Evolutionary conservation across 2,797 vertebrate species (phyloP).

Genomic region (Carcharodon carcharias): DNA sequence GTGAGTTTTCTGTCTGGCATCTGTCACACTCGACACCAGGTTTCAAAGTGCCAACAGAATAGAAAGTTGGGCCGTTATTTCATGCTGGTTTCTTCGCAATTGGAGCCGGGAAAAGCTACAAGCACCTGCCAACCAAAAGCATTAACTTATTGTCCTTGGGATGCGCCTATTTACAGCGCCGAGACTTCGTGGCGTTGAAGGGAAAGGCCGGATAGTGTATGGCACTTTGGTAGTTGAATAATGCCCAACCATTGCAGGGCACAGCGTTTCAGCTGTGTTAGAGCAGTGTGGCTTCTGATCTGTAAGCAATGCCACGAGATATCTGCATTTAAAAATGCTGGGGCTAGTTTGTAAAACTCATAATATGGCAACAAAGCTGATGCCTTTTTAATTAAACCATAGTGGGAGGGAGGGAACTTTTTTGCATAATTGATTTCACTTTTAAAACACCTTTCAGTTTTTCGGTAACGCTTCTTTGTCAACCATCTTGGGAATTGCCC

Average conservation of each 20-base stretch:
- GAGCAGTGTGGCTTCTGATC: background rate
- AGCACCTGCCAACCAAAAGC: background rate
- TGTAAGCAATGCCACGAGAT: background rate
- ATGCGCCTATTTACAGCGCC: background rate
- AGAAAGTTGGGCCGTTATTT: background rate
- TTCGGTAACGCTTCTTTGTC: background rate
- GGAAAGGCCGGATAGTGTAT: background rate
- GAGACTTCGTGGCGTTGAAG: background rate
- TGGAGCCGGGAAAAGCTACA: background rate
- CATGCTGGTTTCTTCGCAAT: background rate
- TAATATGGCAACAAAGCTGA: background rate
- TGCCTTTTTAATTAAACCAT: background rate
- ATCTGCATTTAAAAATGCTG: background rate
- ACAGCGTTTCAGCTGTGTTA: background rate
- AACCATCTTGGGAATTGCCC: background rate
- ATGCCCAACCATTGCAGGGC: background rate
- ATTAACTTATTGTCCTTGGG: background rate
- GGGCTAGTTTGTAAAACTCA: background rate
- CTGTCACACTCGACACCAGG: background rate
- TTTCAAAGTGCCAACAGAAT: background rate
- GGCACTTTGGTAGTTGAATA: background rate
- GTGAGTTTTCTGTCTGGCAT: background rate
- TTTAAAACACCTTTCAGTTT: background rate
- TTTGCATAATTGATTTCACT: background rate
- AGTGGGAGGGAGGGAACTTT: background rate